These are phyloP conservation scores for Poeciliopsis gracilis DNA, from an alignment of 2,797 vertebrate genomes.

Conservation along the genomic window DNA sequence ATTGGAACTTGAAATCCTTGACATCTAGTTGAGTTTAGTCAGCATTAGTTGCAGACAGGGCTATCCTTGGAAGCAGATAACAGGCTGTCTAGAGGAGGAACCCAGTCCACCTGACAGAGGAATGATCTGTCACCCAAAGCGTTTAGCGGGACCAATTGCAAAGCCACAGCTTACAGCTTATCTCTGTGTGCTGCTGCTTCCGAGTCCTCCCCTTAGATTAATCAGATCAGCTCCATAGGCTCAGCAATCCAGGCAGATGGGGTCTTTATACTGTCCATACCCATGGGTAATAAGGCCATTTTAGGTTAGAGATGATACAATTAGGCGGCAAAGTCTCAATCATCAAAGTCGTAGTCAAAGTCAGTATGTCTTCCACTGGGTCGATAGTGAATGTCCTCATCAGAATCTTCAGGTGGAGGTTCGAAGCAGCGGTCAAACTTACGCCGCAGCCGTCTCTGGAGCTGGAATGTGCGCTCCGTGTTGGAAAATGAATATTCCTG, in stretches of 20 bases:
- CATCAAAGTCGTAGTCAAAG: constrained; percentile 19
- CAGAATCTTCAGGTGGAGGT: constrained; percentile 57
- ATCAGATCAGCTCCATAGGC: constrained; percentile 27
- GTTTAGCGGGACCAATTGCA: constrained; percentile 36
- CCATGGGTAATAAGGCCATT: constrained; percentile 60
- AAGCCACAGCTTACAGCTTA: constrained; percentile 61
- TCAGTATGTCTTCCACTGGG: constrained; percentile 41
- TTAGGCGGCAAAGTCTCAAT: constrained; percentile 40
- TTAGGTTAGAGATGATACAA: constrained; percentile 27
- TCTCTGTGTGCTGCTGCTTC: constrained; percentile 39
- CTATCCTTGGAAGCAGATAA: constrained; percentile 40
- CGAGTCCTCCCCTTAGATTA: constrained; percentile 20
- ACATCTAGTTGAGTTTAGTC: constrained; percentile 30
- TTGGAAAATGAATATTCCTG: constrained; percentile 82
- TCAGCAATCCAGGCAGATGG: constrained; percentile 49
- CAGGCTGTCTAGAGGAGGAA: constrained; percentile 20
- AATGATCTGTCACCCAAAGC: constrained; percentile 28
- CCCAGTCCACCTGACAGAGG: constrained; percentile 36
- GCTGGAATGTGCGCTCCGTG: constrained; percentile 75
- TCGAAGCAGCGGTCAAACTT: constrained; percentile 77
- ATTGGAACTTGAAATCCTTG: constrained; percentile 25
- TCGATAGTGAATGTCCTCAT: constrained; percentile 66
- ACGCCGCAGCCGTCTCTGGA: constrained; percentile 75
- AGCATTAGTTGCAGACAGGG: constrained; percentile 8
- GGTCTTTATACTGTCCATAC: constrained; percentile 38